Evolutionary conservation across 2,797 vertebrate species (phyloP).

Genomic region (Syngnathus acus): DNA sequence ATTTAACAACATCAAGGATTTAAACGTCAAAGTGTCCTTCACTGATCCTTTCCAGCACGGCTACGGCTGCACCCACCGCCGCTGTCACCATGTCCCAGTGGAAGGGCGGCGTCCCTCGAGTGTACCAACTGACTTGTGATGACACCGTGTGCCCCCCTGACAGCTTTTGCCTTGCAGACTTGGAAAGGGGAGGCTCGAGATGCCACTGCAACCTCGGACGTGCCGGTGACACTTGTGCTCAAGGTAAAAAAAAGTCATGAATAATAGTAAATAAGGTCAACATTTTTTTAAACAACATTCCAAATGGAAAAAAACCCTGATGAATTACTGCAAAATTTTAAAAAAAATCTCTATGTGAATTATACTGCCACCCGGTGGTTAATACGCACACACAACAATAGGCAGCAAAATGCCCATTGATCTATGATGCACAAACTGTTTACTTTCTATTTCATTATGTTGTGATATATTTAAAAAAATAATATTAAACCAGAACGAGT

Average conservation of each 20-base stretch:
- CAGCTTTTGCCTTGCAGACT: slow-evolving; percentile 88
- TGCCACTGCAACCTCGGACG: slow-evolving; percentile 91
- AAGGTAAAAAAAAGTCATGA: slow-evolving; percentile 64
- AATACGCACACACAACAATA: no score
- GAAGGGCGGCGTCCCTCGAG: slow-evolving; percentile 56
- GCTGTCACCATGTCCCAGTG: slow-evolving; percentile 44
- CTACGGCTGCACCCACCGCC: slow-evolving; percentile 28
- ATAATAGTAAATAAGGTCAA: neutral
- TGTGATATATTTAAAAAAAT: no score
- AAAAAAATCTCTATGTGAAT: neutral
- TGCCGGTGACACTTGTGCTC: slow-evolving; percentile 75
- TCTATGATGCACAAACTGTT: no score
- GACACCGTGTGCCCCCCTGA: slow-evolving; percentile 79
- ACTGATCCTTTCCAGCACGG: slow-evolving; percentile 18
- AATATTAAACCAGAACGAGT: no score
- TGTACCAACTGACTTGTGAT: slow-evolving; percentile 78
- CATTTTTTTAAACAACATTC: neutral
- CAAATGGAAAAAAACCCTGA: neutral
- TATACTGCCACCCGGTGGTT: no score
- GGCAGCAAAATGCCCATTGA: no score
- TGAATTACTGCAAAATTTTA: neutral
- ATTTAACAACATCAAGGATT: neutral
- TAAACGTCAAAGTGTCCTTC: neutral
- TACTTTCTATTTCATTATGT: no score
- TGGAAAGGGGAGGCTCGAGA: slow-evolving; percentile 75